Evolutionary conservation across 2,113 vertebrate genomes (phyloP), one percentile per base, ranked within the genome.

Genomic region (Tiliqua scincoides): DNA sequence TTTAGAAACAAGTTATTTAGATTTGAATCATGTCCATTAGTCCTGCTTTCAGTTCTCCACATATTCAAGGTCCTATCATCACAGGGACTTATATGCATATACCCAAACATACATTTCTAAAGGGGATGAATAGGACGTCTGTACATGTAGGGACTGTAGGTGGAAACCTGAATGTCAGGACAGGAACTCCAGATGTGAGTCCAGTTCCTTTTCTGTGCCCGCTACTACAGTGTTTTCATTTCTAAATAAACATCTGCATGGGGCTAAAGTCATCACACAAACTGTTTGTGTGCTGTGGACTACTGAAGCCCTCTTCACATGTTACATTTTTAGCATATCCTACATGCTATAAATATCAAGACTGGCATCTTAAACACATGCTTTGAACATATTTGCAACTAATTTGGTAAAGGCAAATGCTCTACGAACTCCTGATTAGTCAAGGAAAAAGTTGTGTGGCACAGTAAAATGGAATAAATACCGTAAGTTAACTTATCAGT

Each of bases 1-100:
- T 76, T 76, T 84, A 63, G 43, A 76, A 65, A 76, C 59, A 65
- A n/a, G n/a, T n/a, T n/a, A n/a, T n/a, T n/a, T n/a, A n/a, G n/a
- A n/a, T n/a, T n/a, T n/a, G n/a, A n/a, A n/a, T n/a, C n/a, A n/a
- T n/a, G n/a, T n/a, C n/a, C 48, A 27, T 7, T 40, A 8, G 21
- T 12, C 11, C 32, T 61, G 32, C 40, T 10, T n/a, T 14, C 32
- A 18, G 21, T 17, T 2, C 20, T 35, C 52, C 17, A 57, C 9
- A 59, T 9, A 72, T 40, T 54, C 32, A 57, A 71, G 81, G 25
- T 72, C 32, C 54, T 59, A 23, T 59, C 14, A 17, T 12, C 7
- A 32, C 74, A 27, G 10, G 54, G 52, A 17, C 17, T 20, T 30
- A n/a, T 27, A 18, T 78, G n/a, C 75, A 78, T 61, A n/a, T 8